Evolutionary conservation across 2,888 invertebrate genomes (phyloP).

Genomic region (Drosophila bunnanda): DNA sequence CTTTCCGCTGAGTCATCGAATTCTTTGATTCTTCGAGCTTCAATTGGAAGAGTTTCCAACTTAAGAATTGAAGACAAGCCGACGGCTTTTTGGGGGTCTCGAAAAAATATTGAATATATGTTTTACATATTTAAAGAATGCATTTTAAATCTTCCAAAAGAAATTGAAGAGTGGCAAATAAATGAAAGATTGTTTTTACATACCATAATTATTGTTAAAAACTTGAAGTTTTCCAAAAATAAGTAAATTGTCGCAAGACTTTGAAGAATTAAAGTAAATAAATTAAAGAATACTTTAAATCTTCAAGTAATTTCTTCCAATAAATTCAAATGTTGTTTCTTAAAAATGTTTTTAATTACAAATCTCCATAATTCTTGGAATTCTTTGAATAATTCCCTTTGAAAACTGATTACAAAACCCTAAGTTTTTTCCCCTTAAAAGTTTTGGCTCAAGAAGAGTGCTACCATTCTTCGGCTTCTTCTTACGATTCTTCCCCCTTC

Average conservation of each 20-base stretch:
- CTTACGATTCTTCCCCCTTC: slow-evolving; percentile 2
- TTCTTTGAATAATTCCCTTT: neutral
- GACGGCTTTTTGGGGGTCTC: slow-evolving; percentile 17
- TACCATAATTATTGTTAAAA: neutral
- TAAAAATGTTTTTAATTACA: neutral
- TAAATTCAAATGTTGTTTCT: neutral
- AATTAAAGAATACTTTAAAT: too few relatives aligned
- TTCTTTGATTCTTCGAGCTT: neutral
- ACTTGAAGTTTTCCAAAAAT: neutral
- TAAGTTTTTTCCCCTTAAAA: too few relatives aligned
- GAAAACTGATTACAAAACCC: neutral
- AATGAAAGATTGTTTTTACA: neutral
- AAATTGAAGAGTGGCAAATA: neutral
- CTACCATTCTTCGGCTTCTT: neutral
- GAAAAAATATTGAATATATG: neutral
- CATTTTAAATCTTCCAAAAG: neutral
- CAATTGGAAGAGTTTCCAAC: neutral
- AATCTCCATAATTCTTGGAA: neutral
- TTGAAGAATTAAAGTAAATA: too few relatives aligned
- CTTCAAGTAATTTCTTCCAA: neutral
- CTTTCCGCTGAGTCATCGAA: slow-evolving; percentile 29
- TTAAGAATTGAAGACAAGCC: slow-evolving; percentile 5
- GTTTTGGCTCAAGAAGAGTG: neutral
- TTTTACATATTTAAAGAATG: neutral
- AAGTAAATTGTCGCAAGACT: neutral